Evolutionary conservation across 1,140 invertebrate species (phyloP), one percentile per base, ranked within the genome.

Genomic region (Cryptotermes secundus): DNA sequence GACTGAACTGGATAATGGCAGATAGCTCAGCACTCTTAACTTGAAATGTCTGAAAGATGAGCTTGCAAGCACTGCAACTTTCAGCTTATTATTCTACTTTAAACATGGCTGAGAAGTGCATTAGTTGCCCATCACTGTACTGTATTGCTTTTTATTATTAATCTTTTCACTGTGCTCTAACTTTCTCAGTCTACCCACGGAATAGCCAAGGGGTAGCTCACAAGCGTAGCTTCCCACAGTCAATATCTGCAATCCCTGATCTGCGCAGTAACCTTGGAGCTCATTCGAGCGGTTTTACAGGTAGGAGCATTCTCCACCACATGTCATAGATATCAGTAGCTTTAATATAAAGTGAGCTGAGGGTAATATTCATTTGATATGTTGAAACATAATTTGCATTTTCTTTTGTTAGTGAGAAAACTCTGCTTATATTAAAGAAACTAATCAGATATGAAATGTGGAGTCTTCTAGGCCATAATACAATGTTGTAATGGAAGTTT

Each of bases 171-270:
- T 83, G 59, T 85, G 72, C 53, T 83, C 80, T 79, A 79, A 38
- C 79, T 80, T 86, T 84, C 83, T 84, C 85, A 83, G 85, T 83
- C 59, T 81, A 83, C 85, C 84, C 92, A 89, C 92, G 94, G 91
- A 96, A 96, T 94, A 93, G 92, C 91, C 94, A 96, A 90, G 95
- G 95, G 89, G 95, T 96, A 91, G 94, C 93, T 89, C 95, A 95
- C 92, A 94, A 94, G 91, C 93, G 95, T 89, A 93, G 95, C 89
- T 93, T 96, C 89, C 94, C 95, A 88, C 94, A 94, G 90, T 93
- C 94, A 88, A 92, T 93, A 89, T 90, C 91, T 89, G 93, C 95
- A 90, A 96, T 96, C 90, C 96, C 96, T 90, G 95, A 96, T 92
- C 93, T 96, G 90, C 94, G 96, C 90, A 94, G 94, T 91, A 94